Evolutionary conservation across 2,797 vertebrate genomes (phyloP), one percentile per base, ranked within the genome.

Genomic region (Pseudomugil gertrudae): DNA sequence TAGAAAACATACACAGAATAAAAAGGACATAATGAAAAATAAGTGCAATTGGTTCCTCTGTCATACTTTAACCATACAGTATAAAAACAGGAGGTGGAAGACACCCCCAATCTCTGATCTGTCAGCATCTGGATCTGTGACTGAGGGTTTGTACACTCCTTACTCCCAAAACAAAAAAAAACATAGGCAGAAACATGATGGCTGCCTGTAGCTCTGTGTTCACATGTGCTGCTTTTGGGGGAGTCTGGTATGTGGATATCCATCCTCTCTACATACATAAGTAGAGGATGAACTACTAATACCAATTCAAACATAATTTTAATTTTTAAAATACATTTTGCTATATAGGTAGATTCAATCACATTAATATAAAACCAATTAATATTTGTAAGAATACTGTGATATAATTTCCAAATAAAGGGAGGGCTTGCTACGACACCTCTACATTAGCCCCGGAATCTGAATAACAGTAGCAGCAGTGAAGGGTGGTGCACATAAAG

Each of bases 41-140:
- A 87, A 91, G 89, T 93, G 91, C 91, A 93, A 89, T 78, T 80
- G 82, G 86, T 82, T 91, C 80, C 62, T 88, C 81, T 80, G 78
- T 84, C 79, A 78, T 54, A 81, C 69, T 68, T 78, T 63, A 77
- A 84, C 76, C 51, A 47, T 90, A 86, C 65, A 78, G 81, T 86
- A 81, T 64, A 79, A 87, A 89, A 85, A 80, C 53, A 74, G 67
- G 65, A 72, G 54, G 70, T 60, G 79, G 77, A 81, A 76, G 78
- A 76, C 64, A 3, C 68, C 75, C 79, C 56, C 61, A 48, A 72
- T 52, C 57, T 63, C 66, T 38, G 74, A 72, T 69, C 30, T 2
- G 74, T 71, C 80, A 78, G 75, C 7, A 23, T 75, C 80, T 76
- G 65, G 48, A 54, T 67, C 80, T 76, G 60, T 21, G 66, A 48